phyloP scores from a whole-genome alignment of 2,797 vertebrate species.

The Lepilemur septentrionalis region DNA sequence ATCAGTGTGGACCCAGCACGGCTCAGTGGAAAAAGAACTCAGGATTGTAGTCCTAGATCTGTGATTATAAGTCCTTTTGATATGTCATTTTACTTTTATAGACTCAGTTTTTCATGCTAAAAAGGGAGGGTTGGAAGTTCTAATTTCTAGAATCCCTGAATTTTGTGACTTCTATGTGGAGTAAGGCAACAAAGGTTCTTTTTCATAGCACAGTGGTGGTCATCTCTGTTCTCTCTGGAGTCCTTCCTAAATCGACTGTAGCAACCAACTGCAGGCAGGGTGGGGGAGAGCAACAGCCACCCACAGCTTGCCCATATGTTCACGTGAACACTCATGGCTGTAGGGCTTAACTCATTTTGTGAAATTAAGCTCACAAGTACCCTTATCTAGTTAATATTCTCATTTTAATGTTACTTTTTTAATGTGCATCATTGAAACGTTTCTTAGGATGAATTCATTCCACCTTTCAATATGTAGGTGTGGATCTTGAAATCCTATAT shows the following conservation, averaged over 20 bases:
- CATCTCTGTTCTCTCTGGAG: background rate
- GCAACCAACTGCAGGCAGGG: accelerated
- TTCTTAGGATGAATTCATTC: background rate
- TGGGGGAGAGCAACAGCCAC: background rate
- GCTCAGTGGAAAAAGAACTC: background rate
- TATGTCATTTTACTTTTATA: background rate
- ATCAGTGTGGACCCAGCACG: accelerated
- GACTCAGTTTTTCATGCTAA: background rate
- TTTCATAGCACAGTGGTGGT: accelerated
- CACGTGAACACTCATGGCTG: accelerated
- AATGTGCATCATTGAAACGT: background rate
- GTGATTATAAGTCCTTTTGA: background rate
- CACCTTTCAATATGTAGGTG: background rate
- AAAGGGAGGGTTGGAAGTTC: background rate
- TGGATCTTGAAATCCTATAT: background rate
- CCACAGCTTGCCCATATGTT: too few species aligned
- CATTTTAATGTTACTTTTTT: background rate
- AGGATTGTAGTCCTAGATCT: background rate
- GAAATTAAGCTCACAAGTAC: background rate
- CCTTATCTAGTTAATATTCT: background rate
- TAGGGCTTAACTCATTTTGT: background rate
- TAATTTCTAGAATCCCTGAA: background rate
- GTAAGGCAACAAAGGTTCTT: background rate
- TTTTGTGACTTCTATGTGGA: background rate
- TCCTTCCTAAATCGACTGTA: background rate